Percentiles rank a stretch among this genome's conserved stretches.
Evolutionary conservation across 2,797 vertebrate genomes (phyloP).

Genomic region (Echeneis naucrates): DNA sequence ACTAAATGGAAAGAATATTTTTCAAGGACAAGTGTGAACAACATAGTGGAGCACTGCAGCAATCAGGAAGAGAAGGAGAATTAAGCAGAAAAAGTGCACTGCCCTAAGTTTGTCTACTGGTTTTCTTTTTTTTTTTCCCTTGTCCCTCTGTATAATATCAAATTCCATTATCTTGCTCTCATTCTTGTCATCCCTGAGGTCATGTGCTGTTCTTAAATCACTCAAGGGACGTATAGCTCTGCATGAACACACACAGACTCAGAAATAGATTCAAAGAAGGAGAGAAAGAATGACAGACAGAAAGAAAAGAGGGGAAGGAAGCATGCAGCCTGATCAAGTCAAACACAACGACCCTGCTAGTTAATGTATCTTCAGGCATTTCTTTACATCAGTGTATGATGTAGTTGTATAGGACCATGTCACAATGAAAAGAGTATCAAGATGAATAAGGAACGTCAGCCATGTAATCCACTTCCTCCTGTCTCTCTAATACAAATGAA

Average conservation of each 20-base stretch:
- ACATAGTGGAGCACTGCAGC: slow-evolving; percentile 40
- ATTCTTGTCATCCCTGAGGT: slow-evolving; percentile 55
- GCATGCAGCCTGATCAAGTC: background rate
- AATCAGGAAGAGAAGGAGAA: slow-evolving; percentile 39
- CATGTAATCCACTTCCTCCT: slow-evolving; percentile 10
- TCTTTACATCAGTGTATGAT: slow-evolving; percentile 36
- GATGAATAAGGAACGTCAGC: slow-evolving; percentile 12
- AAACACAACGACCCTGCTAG: slow-evolving; percentile 21
- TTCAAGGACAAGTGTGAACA: slow-evolving; percentile 48
- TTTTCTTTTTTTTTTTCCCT: slow-evolving; percentile 10
- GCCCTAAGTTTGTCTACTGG: slow-evolving; percentile 24
- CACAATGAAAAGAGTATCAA: slow-evolving; percentile 24
- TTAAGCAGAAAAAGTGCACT: slow-evolving; percentile 49
- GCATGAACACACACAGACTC: background rate
- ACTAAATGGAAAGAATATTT: slow-evolving; percentile 8
- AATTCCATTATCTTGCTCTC: slow-evolving; percentile 64
- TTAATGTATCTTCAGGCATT: slow-evolving; percentile 48
- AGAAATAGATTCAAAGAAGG: background rate
- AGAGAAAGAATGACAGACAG: background rate
- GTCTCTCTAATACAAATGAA: slow-evolving; percentile 27
- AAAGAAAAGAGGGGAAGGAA: background rate
- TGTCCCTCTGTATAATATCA: slow-evolving; percentile 14
- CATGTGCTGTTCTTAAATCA: slow-evolving; percentile 58
- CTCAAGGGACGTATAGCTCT: slow-evolving; percentile 41
- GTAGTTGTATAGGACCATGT: slow-evolving; percentile 14